phyloP scores from a whole-genome alignment of 2,888 invertebrate species.

The Nomada ferruginata region DNA sequence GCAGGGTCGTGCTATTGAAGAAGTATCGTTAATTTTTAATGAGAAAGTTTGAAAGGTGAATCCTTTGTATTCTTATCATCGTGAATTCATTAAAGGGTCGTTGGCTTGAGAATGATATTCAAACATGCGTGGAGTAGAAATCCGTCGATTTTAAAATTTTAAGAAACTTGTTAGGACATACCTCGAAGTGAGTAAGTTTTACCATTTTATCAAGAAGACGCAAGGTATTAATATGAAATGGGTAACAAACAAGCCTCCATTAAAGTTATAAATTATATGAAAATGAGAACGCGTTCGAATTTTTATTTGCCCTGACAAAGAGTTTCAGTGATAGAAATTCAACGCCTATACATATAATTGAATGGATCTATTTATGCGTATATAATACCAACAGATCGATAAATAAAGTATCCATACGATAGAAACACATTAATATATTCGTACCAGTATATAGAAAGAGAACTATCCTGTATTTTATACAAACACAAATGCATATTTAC shows the following conservation, averaged over 20 bases:
- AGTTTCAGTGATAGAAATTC: neutral
- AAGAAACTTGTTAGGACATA: neutral
- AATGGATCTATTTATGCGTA: neutral
- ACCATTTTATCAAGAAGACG: neutral
- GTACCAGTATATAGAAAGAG: neutral
- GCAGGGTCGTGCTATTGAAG: constrained; percentile 34
- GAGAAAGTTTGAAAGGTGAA: neutral
- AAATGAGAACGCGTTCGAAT: too few species aligned
- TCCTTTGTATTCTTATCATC: constrained; percentile 6
- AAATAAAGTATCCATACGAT: neutral
- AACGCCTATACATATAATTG: neutral
- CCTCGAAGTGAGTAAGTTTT: neutral
- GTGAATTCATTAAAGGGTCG: constrained; percentile 5
- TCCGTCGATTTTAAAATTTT: constrained; percentile 21
- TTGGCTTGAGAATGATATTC: neutral
- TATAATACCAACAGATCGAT: neutral
- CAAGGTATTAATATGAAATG: neutral
- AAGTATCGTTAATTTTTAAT: neutral
- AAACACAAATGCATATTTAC: neutral
- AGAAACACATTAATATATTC: neutral
- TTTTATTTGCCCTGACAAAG: too few species aligned
- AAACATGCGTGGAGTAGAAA: neutral
- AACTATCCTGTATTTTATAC: neutral
- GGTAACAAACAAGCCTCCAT: neutral
- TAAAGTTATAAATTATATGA: neutral